Evolutionary conservation across 2,113 vertebrate species (phyloP), one percentile per base, ranked within the genome.

Genomic region (Rutilus rutilus): DNA sequence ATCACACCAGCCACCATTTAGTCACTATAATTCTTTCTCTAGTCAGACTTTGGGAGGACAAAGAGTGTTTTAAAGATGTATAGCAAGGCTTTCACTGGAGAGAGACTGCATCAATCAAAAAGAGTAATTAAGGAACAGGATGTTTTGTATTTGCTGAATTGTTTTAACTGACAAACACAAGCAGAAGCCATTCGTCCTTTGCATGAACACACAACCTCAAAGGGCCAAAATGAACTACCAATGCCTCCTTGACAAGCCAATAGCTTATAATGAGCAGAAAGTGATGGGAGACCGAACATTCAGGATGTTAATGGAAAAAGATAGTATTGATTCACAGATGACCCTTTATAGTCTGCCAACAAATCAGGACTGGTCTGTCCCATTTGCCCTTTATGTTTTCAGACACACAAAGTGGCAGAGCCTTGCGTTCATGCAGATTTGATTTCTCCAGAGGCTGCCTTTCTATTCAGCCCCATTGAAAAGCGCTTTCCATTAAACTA

Each of bases 241-340:
- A 83, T 84, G 69, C 25, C 52, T 69, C 60, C 45, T 79, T 77
- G 76, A 47, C 71, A 85, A 86, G 78, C 33, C 81, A 82, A 83
- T 78, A 84, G 64, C 84, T 64, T 67, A 54, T 69, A 75, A 54
- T 52, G 74, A 64, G 85, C 76, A 36, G 45, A 42, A 74, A 52
- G 74, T 57, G 73, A 65, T 73, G 78, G 76, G 67, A 85, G 45
- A 60, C 80, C 45, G 27, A 82, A 78, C 62, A 15, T 82, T 69
- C 19, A 71, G 60, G 65, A 47, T 80, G 50, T 64, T 85, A 85
- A 87, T 77, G 88, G 78, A 79, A 84, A 86, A 78, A 86, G 84
- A 89, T 87, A 59, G 74, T 85, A 85, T 87, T 67, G 89, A 90
- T 85, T 85, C 39, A 39, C 19, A 75, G 33, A 79, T 64, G 36